phyloP scores from a whole-genome alignment of 2,797 vertebrate genomes.

The Ceryle rudis region DNA sequence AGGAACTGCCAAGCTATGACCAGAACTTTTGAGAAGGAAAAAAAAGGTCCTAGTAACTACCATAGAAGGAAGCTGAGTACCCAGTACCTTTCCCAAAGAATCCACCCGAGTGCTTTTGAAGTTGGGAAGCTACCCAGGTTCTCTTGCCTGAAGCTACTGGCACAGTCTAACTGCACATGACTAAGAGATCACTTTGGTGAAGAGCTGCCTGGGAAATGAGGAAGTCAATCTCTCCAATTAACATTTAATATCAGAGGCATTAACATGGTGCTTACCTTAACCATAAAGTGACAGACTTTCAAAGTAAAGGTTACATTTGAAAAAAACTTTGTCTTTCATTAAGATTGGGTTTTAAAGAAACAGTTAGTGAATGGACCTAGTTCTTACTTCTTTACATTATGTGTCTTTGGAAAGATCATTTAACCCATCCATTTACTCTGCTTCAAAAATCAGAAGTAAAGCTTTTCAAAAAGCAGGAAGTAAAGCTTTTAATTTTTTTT shows the following conservation, averaged over 20 bases:
- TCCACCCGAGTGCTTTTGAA: background rate
- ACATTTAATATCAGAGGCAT: background rate
- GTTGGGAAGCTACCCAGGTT: background rate
- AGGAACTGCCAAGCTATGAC: background rate
- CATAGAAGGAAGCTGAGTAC: background rate
- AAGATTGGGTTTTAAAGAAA: background rate
- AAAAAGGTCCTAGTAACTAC: background rate
- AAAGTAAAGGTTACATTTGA: background rate
- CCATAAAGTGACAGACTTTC: background rate
- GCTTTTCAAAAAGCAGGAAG: background rate
- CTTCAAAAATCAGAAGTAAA: background rate
- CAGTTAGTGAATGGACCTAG: background rate
- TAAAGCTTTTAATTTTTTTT: background rate
- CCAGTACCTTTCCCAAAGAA: background rate
- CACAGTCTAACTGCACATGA: background rate
- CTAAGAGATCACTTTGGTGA: background rate
- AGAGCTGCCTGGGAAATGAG: background rate
- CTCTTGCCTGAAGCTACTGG: background rate
- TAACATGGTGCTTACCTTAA: background rate
- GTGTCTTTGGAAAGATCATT: background rate
- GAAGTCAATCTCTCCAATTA: background rate
- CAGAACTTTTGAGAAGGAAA: background rate
- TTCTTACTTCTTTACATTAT: background rate
- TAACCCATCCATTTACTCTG: background rate
- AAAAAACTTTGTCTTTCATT: background rate